Conservation (phyloP, 2,888 invertebrate genomes). For the Coleophora flavipennella region DNA sequence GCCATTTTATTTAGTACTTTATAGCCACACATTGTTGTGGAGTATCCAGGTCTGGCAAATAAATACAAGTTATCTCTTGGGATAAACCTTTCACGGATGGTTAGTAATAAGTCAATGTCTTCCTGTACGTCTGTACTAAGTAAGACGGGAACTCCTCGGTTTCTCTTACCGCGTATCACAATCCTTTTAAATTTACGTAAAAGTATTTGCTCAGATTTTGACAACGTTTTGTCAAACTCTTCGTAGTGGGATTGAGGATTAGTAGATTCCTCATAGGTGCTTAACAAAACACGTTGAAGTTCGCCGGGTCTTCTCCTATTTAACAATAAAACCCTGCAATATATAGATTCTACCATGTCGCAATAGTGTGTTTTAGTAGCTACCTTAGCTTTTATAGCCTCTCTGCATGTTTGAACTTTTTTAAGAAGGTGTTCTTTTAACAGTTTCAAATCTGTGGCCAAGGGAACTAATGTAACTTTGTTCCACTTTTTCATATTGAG, state of each 20-base stretch:
- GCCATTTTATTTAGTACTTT: constrained; percentile 15
- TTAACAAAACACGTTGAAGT: constrained; percentile 10
- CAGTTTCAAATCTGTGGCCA: too few relatives aligned
- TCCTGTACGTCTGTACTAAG: constrained; percentile 15
- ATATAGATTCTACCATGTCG: constrained; percentile 8
- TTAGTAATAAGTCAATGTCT: constrained; percentile 10
- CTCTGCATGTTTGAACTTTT: neutral
- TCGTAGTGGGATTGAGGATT: neutral
- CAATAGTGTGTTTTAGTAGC: too few relatives aligned
- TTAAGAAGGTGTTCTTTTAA: neutral
- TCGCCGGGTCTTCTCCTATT: constrained; percentile 13
- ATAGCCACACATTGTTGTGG: constrained; percentile 8
- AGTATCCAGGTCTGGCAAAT: constrained; percentile 12
- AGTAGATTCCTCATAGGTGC: constrained; percentile 6
- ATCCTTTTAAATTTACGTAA: neutral
- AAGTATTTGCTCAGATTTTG: constrained; percentile 1
- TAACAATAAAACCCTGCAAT: constrained; percentile 10
- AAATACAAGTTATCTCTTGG: constrained; percentile 11
- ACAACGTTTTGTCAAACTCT: neutral
- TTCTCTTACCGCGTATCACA: constrained; percentile 12
- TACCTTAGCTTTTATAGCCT: constrained; percentile 15
- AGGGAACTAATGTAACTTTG: too few relatives aligned
- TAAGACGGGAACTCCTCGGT: constrained; percentile 16
- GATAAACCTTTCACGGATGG: constrained; percentile 10
- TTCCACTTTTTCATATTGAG: too few relatives aligned